phyloP scores from a whole-genome alignment of 2,113 vertebrate species.

The Chlamydotis undulata region DNA sequence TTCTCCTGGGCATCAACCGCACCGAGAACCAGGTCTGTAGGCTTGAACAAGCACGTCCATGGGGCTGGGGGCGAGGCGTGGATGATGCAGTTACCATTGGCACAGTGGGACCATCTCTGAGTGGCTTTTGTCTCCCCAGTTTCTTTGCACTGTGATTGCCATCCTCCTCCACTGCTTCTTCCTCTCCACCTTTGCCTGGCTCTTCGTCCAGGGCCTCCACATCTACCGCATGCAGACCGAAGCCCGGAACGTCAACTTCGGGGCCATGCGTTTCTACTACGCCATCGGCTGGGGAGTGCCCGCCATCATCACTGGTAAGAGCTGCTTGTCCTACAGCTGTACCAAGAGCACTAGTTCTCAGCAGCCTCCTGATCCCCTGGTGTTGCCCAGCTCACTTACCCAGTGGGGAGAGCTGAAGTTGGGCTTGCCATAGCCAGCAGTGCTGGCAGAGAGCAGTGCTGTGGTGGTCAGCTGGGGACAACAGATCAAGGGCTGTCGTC shows the following conservation, averaged over 20 bases:
- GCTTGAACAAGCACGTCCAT: fast-evolving
- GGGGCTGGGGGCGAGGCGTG: neutral
- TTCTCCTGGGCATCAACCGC: conserved; percentile 91
- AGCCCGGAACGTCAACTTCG: conserved; percentile 92
- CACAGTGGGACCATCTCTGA: neutral
- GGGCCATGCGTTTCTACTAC: conserved; percentile 98
- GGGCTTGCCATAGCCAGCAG: neutral
- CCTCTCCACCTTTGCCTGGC: conserved; percentile 95
- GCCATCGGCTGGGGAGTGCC: conserved; percentile 97
- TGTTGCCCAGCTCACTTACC: neutral
- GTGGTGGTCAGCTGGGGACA: neutral
- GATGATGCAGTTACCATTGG: neutral
- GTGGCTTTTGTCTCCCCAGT: conserved; percentile 74
- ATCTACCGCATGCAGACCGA: conserved; percentile 98
- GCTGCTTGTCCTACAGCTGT: neutral
- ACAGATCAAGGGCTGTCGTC: fast-evolving
- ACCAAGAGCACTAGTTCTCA: neutral
- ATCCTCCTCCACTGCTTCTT: conserved; percentile 98
- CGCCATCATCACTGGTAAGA: conserved; percentile 92
- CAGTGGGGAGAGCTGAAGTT: neutral
- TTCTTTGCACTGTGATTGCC: conserved; percentile 93
- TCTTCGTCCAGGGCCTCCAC: conserved; percentile 94
- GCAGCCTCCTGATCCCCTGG: neutral
- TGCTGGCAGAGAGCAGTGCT: neutral
- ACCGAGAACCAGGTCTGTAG: conserved; percentile 92